phyloP scores from a whole-genome alignment of 2,888 invertebrate genomes.

The Scelioninae gen. 1 region DNA sequence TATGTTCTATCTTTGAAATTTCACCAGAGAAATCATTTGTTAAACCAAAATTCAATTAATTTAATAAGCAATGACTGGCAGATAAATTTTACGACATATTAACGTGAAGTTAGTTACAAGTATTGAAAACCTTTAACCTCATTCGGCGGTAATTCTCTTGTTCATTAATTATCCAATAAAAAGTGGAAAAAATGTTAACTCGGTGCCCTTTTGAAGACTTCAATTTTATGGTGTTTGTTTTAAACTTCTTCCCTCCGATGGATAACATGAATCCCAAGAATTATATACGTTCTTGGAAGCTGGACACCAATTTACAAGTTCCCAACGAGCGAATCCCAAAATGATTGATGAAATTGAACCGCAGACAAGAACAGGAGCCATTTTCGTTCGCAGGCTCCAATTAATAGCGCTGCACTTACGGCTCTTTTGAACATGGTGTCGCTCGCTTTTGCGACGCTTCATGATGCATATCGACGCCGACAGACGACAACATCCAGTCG shows the following conservation, averaged over 20 bases:
- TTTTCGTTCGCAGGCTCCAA: constrained; percentile 71
- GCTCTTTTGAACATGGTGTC: constrained; percentile 75
- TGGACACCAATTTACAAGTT: constrained; percentile 48
- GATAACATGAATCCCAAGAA: constrained; percentile 9
- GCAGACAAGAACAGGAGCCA: constrained; percentile 66
- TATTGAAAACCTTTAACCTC: background rate
- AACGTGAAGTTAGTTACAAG: constrained; percentile 1
- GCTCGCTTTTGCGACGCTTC: constrained; percentile 79
- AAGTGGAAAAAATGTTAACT: constrained; percentile 10
- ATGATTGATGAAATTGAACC: constrained; percentile 78
- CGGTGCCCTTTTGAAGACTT: background rate
- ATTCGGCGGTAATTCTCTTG: background rate
- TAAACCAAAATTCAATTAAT: too few species aligned
- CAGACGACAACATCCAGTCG: constrained; percentile 76
- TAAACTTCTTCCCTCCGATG: constrained; percentile 1
- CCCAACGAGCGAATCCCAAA: constrained; percentile 71
- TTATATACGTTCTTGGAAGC: constrained; percentile 37
- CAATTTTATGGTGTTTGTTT: constrained; percentile 26
- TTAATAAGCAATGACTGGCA: too few species aligned
- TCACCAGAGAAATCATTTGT: too few species aligned
- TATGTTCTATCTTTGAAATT: too few species aligned
- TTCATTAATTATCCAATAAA: constrained; percentile 4
- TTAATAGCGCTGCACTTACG: constrained; percentile 73
- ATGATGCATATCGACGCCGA: constrained; percentile 80
- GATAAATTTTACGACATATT: background rate